phyloP scores from a whole-genome alignment of 2,888 invertebrate genomes.

The Poecilobothrus nobilitatus region DNA sequence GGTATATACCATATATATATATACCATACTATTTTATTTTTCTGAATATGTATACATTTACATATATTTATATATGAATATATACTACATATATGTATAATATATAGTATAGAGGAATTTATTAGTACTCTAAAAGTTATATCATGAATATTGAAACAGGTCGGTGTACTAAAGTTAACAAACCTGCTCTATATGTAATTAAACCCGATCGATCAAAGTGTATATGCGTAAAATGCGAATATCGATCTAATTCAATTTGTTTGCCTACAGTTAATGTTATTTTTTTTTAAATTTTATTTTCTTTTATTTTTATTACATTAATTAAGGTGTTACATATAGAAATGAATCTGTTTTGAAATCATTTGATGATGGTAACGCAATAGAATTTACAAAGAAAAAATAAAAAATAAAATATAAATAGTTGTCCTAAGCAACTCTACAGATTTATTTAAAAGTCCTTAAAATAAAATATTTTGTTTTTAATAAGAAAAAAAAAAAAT shows the following conservation, averaged over 20 bases:
- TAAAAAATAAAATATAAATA: not conserved
- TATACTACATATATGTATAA: not conserved
- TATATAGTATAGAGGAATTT: not conserved
- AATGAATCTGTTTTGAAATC: slow-evolving; percentile 2
- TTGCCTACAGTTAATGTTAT: not conserved
- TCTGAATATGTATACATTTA: not conserved
- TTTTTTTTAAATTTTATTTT: not conserved
- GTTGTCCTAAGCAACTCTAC: not conserved
- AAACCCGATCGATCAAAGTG: not conserved
- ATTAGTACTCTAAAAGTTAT: not conserved
- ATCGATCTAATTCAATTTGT: slow-evolving; percentile 6
- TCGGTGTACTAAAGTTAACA: not conserved
- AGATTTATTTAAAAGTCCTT: no score
- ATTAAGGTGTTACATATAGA: slow-evolving; percentile 1
- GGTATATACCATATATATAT: no score
- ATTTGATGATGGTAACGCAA: not conserved
- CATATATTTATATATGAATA: not conserved
- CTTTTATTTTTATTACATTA: not conserved
- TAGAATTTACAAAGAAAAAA: not conserved
- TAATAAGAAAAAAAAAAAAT: no score
- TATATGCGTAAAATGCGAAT: not conserved
- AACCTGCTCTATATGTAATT: slow-evolving; percentile 6
- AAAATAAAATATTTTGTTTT: no score
- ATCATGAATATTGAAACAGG: not conserved
- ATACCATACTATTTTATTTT: no score